Base-by-base conservation (phyloP, 2,888 invertebrate genomes). In the Odontomyia ornata region DNA sequence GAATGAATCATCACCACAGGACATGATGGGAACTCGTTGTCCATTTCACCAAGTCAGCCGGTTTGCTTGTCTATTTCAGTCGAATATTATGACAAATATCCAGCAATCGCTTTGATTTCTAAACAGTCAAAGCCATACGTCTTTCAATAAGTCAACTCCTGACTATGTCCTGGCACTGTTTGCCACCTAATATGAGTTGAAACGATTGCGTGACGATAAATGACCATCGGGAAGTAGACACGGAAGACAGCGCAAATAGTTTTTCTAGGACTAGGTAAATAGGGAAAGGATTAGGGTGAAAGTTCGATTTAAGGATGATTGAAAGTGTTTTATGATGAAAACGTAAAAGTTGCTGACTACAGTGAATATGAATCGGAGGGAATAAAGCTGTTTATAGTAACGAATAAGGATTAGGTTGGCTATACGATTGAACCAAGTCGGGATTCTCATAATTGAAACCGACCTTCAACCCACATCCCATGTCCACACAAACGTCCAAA, bases 41-140 rank as follows among this genome's bases (percentile, higher is more conserved):
- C 60, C 60, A 15, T 25, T 15, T 27, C 62, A 15, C 13, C 15
- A 62, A 13, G 62, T 36, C 15, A 18, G 30, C 36, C 36, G 11
- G n/a, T 36, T 18, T 1, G 15, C 28, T 65, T 28, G 28, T 27
- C 36, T 18, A 1, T 21, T n/a, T 25, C 47, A 13, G 25, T 56
- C 43, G 52, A 52, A 52, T 28, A 72, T 72, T 52, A 72, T 72
- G 71, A 72, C 71, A 56, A 72, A 72, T 72, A 43, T 56, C 52
- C 28, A n/a, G 27, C 71, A 25, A 72, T 72, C 71, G 28, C 21
- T 72, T 56, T 52, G 71, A 72, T 72, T 72, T 56, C 15, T 28
- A 72, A 52, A 72, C 56, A 52, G 71, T 56, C 71, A 52, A 25
- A 56, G 65, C 71, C 28, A 72, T 52, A 56, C 56, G 28, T 72